These are phyloP conservation scores for Ibidorhyncha struthersii DNA, from an alignment of 2,113 vertebrate genomes.

Conservation along the genomic window DNA sequence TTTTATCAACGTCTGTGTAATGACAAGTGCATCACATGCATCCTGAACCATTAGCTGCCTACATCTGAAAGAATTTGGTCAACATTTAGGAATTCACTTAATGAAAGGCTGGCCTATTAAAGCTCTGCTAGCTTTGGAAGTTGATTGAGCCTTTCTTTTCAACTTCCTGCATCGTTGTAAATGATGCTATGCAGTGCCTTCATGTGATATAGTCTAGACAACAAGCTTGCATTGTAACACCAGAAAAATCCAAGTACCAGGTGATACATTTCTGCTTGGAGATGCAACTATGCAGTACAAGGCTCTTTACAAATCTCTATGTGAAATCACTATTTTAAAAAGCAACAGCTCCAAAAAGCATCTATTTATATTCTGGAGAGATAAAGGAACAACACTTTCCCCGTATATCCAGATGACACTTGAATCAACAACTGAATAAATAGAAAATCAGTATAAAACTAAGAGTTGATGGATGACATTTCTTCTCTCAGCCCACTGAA, in stretches of 20 bases:
- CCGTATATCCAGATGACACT: not conserved
- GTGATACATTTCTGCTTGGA: not conserved
- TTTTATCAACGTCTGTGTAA: slow-evolving; percentile 67
- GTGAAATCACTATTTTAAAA: not conserved
- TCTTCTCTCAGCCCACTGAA: not conserved
- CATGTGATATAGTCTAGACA: slow-evolving; percentile 60
- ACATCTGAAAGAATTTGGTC: slow-evolving; percentile 74
- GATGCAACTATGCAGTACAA: not conserved
- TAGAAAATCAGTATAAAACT: not conserved
- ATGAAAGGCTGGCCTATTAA: slow-evolving; percentile 81
- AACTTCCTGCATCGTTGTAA: slow-evolving; percentile 71
- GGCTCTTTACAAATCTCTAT: not conserved
- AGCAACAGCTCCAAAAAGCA: not conserved
- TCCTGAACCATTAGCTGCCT: slow-evolving; percentile 64
- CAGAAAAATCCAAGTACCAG: slow-evolving; percentile 1
- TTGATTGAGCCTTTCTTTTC: slow-evolving; percentile 64
- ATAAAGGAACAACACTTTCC: not conserved
- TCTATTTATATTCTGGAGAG: not conserved
- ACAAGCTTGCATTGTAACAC: slow-evolving; percentile 61
- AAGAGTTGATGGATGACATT: not conserved
- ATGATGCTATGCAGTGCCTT: slow-evolving; percentile 72
- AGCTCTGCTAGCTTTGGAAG: slow-evolving; percentile 61
- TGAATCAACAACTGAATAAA: not conserved
- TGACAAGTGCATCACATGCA: slow-evolving; percentile 77
- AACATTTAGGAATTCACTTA: slow-evolving; percentile 80